Base-by-base conservation (phyloP, 1,140 invertebrate species). In the Macrobrachium nipponense region DNA sequence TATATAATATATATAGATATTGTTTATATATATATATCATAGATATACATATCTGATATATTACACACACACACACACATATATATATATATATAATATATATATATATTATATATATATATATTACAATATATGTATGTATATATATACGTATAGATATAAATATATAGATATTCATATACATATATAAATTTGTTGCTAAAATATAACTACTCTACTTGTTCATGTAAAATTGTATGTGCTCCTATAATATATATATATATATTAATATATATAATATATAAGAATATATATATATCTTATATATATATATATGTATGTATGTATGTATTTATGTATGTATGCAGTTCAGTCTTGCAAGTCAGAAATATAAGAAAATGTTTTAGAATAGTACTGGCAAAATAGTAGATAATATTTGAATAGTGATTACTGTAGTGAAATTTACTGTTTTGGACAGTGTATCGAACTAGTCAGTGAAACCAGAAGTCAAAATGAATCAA, bases 51-150 rank as follows among this genome's bases (percentile, higher is more conserved):
- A n/a, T n/a, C n/a, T n/a, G n/a, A n/a, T n/a, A n/a, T n/a, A n/a
- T 36, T 76, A 58, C 43, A 76, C 11, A 58, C 58, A 76, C 58
- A 58, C 18, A 76, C n/a, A 44, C 4, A 75, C 2, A 76, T 76
- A 58, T 76, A 76, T 76, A 76, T 10, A 43, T 76, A 76, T 76
- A 76, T 51, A 76, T 76, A 76, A 76, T 76, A 76, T 59, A 76
- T 76, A 76, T 76, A 76, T 51, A 59, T 76, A 76, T 76, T 76
- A 51, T 76, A 76, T 76, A 76, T 76, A 76, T 76, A 51, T 76
- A 76, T 76, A 76, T 76, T n/a, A n/a, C n/a, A n/a, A 76, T 76
- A 76, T 76, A 76, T 76, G 20, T 76, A 59, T 59, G 20, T 76
- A 59, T 59, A 59, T 76, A 59, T 58, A 59, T 59, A 59, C 58